Percentiles rank a stretch among this genome's conserved stretches.
Conservation (phyloP, 2,888 invertebrate species). For the Opisthograptis luteolata region DNA sequence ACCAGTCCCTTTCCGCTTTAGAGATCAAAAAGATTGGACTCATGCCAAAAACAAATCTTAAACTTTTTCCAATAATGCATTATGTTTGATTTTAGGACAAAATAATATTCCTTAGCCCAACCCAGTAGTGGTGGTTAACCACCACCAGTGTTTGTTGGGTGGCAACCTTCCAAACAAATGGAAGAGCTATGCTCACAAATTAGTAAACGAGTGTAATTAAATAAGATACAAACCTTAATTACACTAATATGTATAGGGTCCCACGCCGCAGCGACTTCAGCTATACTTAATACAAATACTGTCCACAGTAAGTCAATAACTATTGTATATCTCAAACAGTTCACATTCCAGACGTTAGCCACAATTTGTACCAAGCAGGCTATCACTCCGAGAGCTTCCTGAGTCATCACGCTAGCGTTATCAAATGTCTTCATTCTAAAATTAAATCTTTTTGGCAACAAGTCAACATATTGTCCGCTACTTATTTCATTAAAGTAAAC, state of each 20-base stretch:
- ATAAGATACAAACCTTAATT: conserved; percentile 62
- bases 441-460: conserved; percentile 55
- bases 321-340: conserved; percentile 64
- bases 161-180: too few relatives aligned
- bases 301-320: conserved; percentile 72
- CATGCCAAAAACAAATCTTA: too few relatives aligned
- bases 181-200: too few relatives aligned
- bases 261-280: conserved; percentile 49
- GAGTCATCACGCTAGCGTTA: conserved; percentile 57
- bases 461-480: conserved; percentile 49
- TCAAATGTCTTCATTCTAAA: conserved; percentile 53
- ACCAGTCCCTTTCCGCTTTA: neutral
- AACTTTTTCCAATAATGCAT: too few relatives aligned
- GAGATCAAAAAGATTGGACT: too few relatives aligned
- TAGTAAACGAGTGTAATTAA: neutral
- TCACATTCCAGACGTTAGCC: conserved; percentile 69
- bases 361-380: conserved; percentile 71
- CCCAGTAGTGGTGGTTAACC: too few relatives aligned
- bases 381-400: conserved; percentile 66
- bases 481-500: conserved; percentile 59
- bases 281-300: conserved; percentile 62
- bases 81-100: too few relatives aligned
- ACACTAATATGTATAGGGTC: conserved; percentile 58
- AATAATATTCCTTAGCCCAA: too few relatives aligned
- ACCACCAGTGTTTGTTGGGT: too few relatives aligned